Evolutionary conservation across 2,797 vertebrate species (phyloP).

Genomic region (Prionace glauca): DNA sequence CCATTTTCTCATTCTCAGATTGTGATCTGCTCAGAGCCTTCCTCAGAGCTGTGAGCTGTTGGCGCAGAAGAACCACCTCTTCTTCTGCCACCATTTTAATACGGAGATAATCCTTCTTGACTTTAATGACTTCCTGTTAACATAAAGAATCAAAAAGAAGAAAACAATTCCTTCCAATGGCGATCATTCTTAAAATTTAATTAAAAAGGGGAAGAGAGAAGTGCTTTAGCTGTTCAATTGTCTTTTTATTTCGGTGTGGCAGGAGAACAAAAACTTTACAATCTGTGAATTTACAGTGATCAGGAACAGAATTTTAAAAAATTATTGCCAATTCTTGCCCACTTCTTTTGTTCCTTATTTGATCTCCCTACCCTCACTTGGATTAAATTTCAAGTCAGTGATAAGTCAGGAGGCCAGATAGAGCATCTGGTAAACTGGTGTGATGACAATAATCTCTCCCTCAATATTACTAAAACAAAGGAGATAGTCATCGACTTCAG

Average conservation of each 20-base stretch:
- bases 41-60: conserved; percentile 54
- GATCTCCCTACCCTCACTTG: neutral
- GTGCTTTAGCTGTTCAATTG: neutral
- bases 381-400: neutral
- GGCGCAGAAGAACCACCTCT: conserved; percentile 51
- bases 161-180: neutral
- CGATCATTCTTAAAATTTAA: neutral
- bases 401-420: neutral
- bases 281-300: neutral
- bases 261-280: neutral
- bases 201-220: neutral
- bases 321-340: neutral
- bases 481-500: too few species aligned
- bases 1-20: conserved; percentile 48
- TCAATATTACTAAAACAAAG: too few species aligned
- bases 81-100: conserved; percentile 57
- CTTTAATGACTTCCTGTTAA: conserved; percentile 55
- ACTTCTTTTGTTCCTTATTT: neutral
- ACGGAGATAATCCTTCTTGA: conserved; percentile 51
- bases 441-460: too few species aligned
- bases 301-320: neutral
- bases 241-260: neutral
- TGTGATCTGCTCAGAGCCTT: conserved; percentile 53
- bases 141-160: neutral
- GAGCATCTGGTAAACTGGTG: too few species aligned